Evolutionary conservation across 2,888 invertebrate genomes (phyloP), one percentile per base, ranked within the genome.

Genomic region (Steinernema hermaphroditum): DNA sequence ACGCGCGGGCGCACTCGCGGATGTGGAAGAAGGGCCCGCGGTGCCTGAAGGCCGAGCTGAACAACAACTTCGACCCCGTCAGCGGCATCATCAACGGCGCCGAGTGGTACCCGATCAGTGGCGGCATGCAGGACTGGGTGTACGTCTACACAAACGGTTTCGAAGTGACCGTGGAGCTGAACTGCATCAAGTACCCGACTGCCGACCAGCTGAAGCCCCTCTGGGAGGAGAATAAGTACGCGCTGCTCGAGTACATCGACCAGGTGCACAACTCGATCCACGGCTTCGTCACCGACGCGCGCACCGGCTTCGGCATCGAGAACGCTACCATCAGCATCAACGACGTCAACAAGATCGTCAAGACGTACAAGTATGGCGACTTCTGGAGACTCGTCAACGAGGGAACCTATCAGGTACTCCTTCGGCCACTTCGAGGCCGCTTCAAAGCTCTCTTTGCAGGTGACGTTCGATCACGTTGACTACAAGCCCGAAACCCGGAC

Each of bases 51-150:
- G 76, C 77, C n/a, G 76, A 79, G 14, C 74, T 81, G 68, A 82
- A 84, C 54, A 44, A 78, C n/a, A 62, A 75, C 2, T 69, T 94
- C 82, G 90, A 89, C 41, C 97, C 97, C 85, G 88, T 90, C 0
- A 91, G 90, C 24, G 98, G 97, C 2, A 94, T 96, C 72, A 94
- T 93, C 0, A 98, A 98, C 87, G 97, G 97, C 0, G 96, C 96
- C 1, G 90, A 91, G 77, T 98, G 97, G 97, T 86, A 83, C 72
- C 79, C 82, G 49, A 79, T 86, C 2, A 76, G 91, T 2, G 96
- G 97, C 0, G 97, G 97, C 8, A 97, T 98, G 97, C 97, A 70
- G 88, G 98, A 98, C 88, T 98, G 94, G 92, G 97, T 95, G 88
- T 98, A 98, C 87, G 86, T 95, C 0, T 90, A 92, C 82, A 92